Base-by-base conservation (phyloP, 2,888 invertebrate species). In the Andrena bicolor region DNA sequence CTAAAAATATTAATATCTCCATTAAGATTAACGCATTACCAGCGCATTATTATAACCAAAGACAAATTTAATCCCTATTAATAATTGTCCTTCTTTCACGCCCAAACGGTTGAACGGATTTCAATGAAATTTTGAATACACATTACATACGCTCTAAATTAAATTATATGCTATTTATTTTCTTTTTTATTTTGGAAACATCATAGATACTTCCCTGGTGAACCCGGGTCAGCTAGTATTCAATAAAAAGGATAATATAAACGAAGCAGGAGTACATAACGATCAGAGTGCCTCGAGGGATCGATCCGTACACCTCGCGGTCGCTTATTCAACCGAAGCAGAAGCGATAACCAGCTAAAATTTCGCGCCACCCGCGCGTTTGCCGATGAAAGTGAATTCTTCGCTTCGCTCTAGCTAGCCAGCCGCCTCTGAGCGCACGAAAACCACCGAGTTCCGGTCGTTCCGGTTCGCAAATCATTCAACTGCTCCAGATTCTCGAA, bases 331-430 rank as follows among this genome's bases (percentile, higher is more conserved):
- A 26, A 48, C 41, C 23, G 30, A 41, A 23, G 23, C 56, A 4
- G 20, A 53, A 65, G 41, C 8, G 80, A 65, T 80, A 71, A 71
- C n/a, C 51, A 30, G 49, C 20, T 66, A 60, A 71, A 66, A 64
- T 70, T 65, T 10, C 35, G 6, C 20, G 64, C 41, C 35, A 48
- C 16, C 26, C 28, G 23, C 13, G 8, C 5, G 48, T 53, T 23
- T 20, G 56, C 80, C 66, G 77, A 90, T 85, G 90, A 90, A 90
- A 90, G 90, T 86, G 84, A 87, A 87, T 90, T 90, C 83, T 81
- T 86, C 61, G 76, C 49, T 61, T 61, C 30, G 58, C 49, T 61
- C 48, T 66, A 68, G 61, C 72, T 80, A 82, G 49, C 35, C 65
- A 41, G 30, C 35, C 8, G 66, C 20, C 58, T 51, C 51, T 35